These are phyloP conservation scores for Rhamphomyia laevipes DNA, from an alignment of 2,888 invertebrate genomes.

Conservation along the genomic window DNA sequence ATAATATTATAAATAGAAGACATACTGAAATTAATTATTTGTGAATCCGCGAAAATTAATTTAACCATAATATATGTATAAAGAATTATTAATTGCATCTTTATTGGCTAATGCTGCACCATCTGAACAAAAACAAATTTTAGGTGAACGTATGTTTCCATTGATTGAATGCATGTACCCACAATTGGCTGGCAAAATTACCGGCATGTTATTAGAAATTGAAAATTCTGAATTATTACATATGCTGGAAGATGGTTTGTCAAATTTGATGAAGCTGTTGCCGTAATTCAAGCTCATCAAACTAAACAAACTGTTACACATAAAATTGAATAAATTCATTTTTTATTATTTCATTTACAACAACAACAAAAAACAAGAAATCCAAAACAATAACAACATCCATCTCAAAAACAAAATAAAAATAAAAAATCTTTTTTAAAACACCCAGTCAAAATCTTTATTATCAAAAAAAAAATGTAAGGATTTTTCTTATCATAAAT, in stretches of 20 bases:
- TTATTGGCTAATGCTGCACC: conserved; percentile 93
- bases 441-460: no score
- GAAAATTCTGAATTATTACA: conserved; percentile 96
- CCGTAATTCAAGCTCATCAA: conserved; percentile 95
- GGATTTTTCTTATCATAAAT: no score
- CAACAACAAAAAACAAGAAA: no score
- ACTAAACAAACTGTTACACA: conserved; percentile 53
- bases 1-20: no score
- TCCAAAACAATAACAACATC: no score
- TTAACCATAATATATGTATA: no score
- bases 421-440: no score
- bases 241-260: conserved; percentile 94
- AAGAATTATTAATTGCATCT: conserved; percentile 93
- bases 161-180: conserved; percentile 92
- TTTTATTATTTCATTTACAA: no score
- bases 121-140: conserved; percentile 98
- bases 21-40: no score
- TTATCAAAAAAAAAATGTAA: no score
- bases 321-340: conserved; percentile 7
- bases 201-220: conserved; percentile 98
- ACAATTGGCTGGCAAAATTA: conserved; percentile 91
- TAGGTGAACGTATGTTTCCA: conserved; percentile 97
- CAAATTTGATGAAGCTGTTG: conserved; percentile 96
- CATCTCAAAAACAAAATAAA: no score
- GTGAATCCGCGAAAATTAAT: no score